Evolutionary conservation across 2,797 vertebrate genomes (phyloP), one percentile per base, ranked within the genome.

Genomic region (Anas acuta): DNA sequence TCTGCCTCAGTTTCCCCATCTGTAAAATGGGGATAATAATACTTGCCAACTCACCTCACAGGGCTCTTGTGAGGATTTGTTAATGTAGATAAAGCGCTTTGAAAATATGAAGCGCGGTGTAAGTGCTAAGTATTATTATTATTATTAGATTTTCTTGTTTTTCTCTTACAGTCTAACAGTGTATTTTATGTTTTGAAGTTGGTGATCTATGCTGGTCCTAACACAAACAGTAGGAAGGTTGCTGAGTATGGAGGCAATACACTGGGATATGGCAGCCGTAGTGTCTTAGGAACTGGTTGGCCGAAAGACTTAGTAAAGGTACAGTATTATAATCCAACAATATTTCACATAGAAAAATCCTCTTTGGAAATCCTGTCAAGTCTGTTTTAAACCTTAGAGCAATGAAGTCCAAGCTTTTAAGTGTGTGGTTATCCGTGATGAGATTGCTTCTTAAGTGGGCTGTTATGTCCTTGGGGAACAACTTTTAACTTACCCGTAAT

Each of bases 291-390:
- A 93, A 99, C 99, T 77, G 99, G 99, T 47, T 99, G 99, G 99
- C 99, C 99, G 84, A 99, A 99, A 98, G 99, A 99, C 97, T 98
- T 99, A 95, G 99, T 99, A 73, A 99, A 99, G 99, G 99, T 99
- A 98, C 96, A 93, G 96, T 96, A 96, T 96, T 56, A 75, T 60
- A 82, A 89, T 94, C 71, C 91, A 54, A 61, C 81, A 30, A 91
- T 53, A 8, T 64, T 95, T 89, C 86, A 26, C 76, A 7, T 95
- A 95, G 94, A 92, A 95, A 96, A 96, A 84, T 51, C 73, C 76
- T 88, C 13, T 28, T 84, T 75, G 95, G 86, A 54, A 95, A 64
- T 91, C 45, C 5, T 62, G 69, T 84, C 5, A 10, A 85, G 57
- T 75, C 67, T 26, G 2, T 95, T 92, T 90, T 77, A 60, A 81